Evolutionary conservation across 2,797 vertebrate genomes (phyloP).

Genomic region (Notolepis coatsorum): DNA sequence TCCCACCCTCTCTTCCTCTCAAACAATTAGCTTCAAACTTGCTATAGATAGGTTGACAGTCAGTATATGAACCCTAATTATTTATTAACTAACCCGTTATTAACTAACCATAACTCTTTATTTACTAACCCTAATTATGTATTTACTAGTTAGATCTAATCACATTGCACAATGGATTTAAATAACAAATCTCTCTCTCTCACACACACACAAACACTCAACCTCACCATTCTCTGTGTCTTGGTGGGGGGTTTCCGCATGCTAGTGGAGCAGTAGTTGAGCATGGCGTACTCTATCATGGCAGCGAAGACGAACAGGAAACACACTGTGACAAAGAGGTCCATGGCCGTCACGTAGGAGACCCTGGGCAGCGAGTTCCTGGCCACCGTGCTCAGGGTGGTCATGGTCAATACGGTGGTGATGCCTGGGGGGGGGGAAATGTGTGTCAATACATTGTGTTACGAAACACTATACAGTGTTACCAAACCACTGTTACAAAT

Average conservation of each 20-base stretch:
- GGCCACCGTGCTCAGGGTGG: conserved; percentile 95
- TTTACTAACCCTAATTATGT: too few species aligned
- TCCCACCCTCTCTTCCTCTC: too few species aligned
- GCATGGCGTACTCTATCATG: conserved; percentile 96
- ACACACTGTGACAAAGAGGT: conserved; percentile 97
- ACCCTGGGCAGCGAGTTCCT: conserved; percentile 94
- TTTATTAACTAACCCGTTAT: too few species aligned
- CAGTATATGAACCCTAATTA: too few species aligned
- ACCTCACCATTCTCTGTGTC: conserved; percentile 84
- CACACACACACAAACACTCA: background rate
- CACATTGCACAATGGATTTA: too few species aligned
- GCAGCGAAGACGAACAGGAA: conserved; percentile 97
- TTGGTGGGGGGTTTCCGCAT: conserved; percentile 85
- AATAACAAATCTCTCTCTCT: too few species aligned
- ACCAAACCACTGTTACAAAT: too few species aligned
- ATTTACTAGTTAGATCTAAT: too few species aligned
- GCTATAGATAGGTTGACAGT: too few species aligned
- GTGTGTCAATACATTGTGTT: background rate
- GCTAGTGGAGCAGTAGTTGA: conserved; percentile 94
- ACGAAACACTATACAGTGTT: too few species aligned
- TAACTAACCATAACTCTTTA: too few species aligned
- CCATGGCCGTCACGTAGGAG: conserved; percentile 97
- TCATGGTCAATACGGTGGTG: conserved; percentile 97
- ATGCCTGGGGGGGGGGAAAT: conserved; percentile 81
- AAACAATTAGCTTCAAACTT: too few species aligned